Percentiles rank a stretch among this genome's conserved stretches.
phyloP scores from a whole-genome alignment of 1,140 invertebrate genomes.

The Acromyrmex charruanus region DNA sequence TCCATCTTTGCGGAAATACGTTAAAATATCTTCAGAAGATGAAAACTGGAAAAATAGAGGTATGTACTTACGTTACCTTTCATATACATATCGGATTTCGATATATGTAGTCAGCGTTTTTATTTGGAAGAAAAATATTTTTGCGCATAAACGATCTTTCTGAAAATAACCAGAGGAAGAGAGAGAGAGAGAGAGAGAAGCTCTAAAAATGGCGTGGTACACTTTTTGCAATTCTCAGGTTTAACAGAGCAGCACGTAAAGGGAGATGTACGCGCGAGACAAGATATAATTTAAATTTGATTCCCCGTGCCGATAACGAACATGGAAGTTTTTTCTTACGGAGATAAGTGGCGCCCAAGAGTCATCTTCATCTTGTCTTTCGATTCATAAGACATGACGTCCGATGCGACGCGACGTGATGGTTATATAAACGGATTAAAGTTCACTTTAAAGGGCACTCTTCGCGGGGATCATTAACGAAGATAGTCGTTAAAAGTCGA shows the following conservation, averaged over 20 bases:
- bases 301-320: slow-evolving; percentile 5
- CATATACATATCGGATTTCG: slow-evolving; percentile 37
- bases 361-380: slow-evolving; percentile 36
- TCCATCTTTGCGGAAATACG: neutral
- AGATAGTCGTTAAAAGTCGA: slow-evolving; percentile 23
- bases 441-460: slow-evolving; percentile 4
- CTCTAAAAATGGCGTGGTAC: neutral
- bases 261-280: neutral
- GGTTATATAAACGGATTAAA: slow-evolving; percentile 19
- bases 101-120: slow-evolving; percentile 37
- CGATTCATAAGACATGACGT: slow-evolving; percentile 3
- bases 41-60: neutral
- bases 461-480: slow-evolving; percentile 36
- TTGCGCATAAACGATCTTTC: slow-evolving; percentile 23
- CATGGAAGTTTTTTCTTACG: slow-evolving; percentile 10
- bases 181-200: neutral
- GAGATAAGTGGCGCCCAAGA: neutral
- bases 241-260: neutral
- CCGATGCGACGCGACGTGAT: neutral
- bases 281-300: slow-evolving; percentile 52
- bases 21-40: slow-evolving; percentile 38
- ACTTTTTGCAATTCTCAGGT: neutral
- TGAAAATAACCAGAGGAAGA: neutral
- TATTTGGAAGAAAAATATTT: slow-evolving; percentile 38
- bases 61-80: slow-evolving; percentile 10